Evolutionary conservation across 2,113 vertebrate species (phyloP), one percentile per base, ranked within the genome.

Genomic region (Cygnus buccinator): DNA sequence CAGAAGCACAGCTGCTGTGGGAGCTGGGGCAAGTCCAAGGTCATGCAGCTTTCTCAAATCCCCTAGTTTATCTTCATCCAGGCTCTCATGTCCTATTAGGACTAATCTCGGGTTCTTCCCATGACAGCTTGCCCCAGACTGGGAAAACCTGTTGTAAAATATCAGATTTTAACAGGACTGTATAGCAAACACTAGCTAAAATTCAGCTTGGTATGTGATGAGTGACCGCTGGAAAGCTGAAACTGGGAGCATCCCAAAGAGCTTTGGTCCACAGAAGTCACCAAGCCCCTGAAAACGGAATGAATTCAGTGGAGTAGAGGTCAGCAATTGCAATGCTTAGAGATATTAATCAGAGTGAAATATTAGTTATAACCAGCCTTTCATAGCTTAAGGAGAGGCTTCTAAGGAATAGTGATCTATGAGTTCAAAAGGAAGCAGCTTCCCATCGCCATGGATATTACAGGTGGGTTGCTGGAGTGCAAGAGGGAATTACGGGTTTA

Each of bases 101-200:
- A 78, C 68, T 78, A 61, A 82, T 84, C 62, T 46, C 58, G 62
- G 58, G 86, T 87, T 92, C 89, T 94, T 96, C 92, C 90, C 92
- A 87, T 46, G 86, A 89, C 76, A 96, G 54, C 48, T 81, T 48
- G 78, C 5, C 22, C 70, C 62, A 81, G 74, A 90, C 5, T 78
- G 48, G 41, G 58, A 90, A 96, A 95, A 93, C 65, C 86, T 95
- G 92, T 92, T 90, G 68, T 25, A 84, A 96, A 96, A 94, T 33
- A 95, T 22, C 79, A 86, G 68, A 74, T 95, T 87, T 94, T 95
- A 96, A 91, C 62, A 79, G 14, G 71, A 82, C 54, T 3, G 1
- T 29, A 78, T 11, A 81, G 73, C 84, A 90, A 88, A 90, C 0
- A 0, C 12, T 81, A 17, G 44, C 10, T 41, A 87, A 94, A 93